Conservation (phyloP, 2,797 vertebrate species). For the Novumbra hubbsi region DNA sequence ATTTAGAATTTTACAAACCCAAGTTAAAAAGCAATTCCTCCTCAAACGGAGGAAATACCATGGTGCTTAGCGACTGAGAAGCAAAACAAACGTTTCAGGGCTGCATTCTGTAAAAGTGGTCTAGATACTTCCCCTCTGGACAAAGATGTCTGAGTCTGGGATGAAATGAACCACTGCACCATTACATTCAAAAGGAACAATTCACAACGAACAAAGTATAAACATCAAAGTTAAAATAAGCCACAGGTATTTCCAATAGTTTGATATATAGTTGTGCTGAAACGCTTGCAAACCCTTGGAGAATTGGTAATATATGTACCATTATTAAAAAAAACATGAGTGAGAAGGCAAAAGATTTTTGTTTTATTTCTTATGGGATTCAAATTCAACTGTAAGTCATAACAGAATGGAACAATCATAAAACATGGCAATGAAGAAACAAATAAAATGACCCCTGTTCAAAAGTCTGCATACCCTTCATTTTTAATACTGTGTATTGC, state of each 20-base stretch:
- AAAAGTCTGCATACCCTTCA: too few species aligned
- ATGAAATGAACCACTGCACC: slow-evolving; percentile 12
- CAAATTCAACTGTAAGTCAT: too few species aligned
- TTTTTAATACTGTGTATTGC: too few species aligned
- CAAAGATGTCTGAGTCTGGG: slow-evolving; percentile 28
- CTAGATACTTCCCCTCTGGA: slow-evolving; percentile 29
- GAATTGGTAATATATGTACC: too few species aligned
- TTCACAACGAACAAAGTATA: slow-evolving; percentile 23
- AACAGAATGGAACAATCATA: too few species aligned
- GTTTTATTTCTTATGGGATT: too few species aligned
- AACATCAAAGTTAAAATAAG: slow-evolving; percentile 33
- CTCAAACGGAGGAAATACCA: slow-evolving; percentile 18
- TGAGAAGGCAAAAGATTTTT: too few species aligned
- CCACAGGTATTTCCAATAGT: not conserved
- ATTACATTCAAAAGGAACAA: slow-evolving; percentile 27
- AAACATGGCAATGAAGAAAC: too few species aligned
- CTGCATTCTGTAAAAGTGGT: slow-evolving; percentile 38
- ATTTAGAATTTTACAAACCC: not conserved
- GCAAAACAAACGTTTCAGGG: slow-evolving; percentile 30
- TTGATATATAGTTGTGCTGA: too few species aligned
- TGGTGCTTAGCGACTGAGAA: slow-evolving; percentile 12
- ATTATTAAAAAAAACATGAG: too few species aligned
- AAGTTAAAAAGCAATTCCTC: slow-evolving; percentile 21
- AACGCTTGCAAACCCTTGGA: too few species aligned
- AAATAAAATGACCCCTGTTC: too few species aligned